Evolutionary conservation across 2,113 vertebrate species (phyloP).

Genomic region (Pheucticus melanocephalus): DNA sequence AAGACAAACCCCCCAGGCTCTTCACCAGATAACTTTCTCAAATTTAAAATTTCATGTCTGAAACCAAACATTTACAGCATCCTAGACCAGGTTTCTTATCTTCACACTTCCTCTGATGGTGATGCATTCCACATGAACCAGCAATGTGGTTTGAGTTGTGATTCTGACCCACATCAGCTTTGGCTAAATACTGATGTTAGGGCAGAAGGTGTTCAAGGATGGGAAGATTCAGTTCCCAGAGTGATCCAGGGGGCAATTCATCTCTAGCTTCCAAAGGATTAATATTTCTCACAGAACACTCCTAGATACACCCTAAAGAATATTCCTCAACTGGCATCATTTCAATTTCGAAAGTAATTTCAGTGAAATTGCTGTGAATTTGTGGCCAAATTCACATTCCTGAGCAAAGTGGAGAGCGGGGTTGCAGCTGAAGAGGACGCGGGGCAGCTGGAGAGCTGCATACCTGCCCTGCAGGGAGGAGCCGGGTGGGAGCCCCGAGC

Average conservation of each 20-base stretch:
- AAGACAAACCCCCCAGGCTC: background rate
- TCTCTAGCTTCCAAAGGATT: background rate
- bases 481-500: background rate
- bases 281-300: conserved; percentile 2
- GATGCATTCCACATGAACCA: background rate
- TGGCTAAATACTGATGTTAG: background rate
- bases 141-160: background rate
- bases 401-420: background rate
- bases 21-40: background rate
- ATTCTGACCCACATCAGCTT: background rate
- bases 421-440: background rate
- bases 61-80: background rate
- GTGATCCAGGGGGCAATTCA: background rate
- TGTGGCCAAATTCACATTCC: background rate
- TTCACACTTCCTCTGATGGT: background rate
- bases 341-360: background rate
- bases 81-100: background rate
- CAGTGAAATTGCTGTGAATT: background rate
- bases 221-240: background rate
- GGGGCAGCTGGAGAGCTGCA: conserved; percentile 6
- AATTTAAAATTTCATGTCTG: background rate
- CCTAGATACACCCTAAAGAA: background rate
- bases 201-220: background rate
- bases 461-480: conserved; percentile 1
- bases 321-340: background rate